These are phyloP conservation scores for Beaufortia kweichowensis DNA, from an alignment of 2,113 vertebrate genomes.

Conservation along the genomic window DNA sequence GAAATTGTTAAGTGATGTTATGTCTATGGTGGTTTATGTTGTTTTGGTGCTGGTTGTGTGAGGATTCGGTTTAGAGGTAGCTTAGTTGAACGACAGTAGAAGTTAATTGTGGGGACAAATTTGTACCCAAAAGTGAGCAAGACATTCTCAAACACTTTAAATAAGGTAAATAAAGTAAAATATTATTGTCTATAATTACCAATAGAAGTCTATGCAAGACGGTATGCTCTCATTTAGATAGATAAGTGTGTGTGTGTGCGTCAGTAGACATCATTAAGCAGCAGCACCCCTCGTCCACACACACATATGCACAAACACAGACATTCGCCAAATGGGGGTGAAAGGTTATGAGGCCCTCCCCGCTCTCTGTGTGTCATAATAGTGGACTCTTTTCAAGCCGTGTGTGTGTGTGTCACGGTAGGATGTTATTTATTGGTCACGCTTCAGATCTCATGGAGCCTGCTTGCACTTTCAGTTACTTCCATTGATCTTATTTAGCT, in stretches of 20 bases:
- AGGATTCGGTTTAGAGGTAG: no score
- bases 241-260: conserved; percentile 19
- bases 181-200: no score
- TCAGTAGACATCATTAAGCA: conserved; percentile 43
- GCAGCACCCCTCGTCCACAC: conserved; percentile 20
- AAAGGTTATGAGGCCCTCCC: conserved; percentile 62
- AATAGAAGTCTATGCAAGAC: no score
- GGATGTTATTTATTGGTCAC: conserved; percentile 79
- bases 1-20: not conserved
- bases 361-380: conserved; percentile 61
- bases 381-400: conserved; percentile 42
- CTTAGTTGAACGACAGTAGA: no score
- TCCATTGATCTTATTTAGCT: conserved; percentile 71
- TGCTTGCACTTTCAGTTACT: conserved; percentile 70
- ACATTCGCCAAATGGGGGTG: conserved; percentile 72
- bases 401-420: conserved; percentile 58
- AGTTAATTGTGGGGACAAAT: no score
- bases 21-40: no score
- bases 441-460: conserved; percentile 73
- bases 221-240: no score
- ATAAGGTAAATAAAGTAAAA: no score
- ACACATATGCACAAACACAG: conserved; percentile 69
- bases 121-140: no score
- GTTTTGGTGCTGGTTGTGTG: no score
- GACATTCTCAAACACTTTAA: no score